A percentile compares a stretch with the other conserved stretches of the same genome.
phyloP scores from a whole-genome alignment of 2,113 vertebrate species.

The Pungitius pungitius region DNA sequence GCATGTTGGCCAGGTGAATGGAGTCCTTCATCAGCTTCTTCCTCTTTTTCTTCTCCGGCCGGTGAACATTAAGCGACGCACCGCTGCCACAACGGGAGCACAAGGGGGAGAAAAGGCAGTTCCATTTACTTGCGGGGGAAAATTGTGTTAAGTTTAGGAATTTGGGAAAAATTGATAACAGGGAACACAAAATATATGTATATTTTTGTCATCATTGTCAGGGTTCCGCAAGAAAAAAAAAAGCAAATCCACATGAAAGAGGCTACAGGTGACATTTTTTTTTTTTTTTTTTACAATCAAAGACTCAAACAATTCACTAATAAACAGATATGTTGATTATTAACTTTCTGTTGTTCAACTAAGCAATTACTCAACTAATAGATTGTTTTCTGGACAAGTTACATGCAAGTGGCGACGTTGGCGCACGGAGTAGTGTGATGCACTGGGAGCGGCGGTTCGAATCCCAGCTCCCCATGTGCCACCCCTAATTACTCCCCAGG shows the following conservation, averaged over 20 bases:
- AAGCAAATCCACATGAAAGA: neutral
- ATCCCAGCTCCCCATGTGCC: too few relatives aligned
- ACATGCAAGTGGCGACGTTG: too few relatives aligned
- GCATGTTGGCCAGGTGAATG: constrained; percentile 92
- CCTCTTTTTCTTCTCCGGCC: constrained; percentile 96
- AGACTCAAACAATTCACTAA: neutral
- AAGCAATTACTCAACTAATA: neutral
- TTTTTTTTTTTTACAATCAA: neutral
- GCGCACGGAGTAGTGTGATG: too few relatives aligned
- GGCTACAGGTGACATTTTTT: neutral
- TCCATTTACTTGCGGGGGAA: neutral
- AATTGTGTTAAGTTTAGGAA: neutral
- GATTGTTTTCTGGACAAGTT: neutral
- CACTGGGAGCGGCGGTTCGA: too few relatives aligned
- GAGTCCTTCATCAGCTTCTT: constrained; percentile 97
- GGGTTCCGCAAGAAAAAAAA: neutral
- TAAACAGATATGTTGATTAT: neutral
- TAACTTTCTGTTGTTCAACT: neutral
- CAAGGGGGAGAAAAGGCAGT: neutral
- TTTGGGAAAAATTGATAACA: neutral
- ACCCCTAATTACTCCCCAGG: too few relatives aligned
- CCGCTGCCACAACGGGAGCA: constrained; percentile 76
- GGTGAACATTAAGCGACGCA: constrained; percentile 88
- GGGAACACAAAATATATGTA: neutral
- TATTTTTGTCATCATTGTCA: neutral